Percentiles rank a stretch among this genome's conserved stretches.
These are phyloP conservation scores for Zingel zingel DNA, from an alignment of 2,113 vertebrate genomes.

Conservation along the genomic window DNA sequence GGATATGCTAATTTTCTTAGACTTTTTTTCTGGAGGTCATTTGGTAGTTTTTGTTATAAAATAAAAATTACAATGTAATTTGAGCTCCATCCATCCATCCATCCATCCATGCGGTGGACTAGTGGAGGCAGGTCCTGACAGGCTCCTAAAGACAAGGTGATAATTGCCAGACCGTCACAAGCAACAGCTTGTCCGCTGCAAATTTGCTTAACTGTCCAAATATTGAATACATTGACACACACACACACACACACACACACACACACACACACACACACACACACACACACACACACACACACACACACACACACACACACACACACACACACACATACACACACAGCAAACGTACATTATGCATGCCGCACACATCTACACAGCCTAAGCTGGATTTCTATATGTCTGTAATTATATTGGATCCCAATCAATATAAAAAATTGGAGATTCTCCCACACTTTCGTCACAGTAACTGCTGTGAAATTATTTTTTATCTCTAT, in stretches of 20 bases:
- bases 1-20: neutral
- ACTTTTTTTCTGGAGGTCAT: neutral
- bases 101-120: constrained; percentile 49
- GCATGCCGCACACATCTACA: neutral
- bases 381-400: neutral
- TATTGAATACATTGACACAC: constrained; percentile 82
- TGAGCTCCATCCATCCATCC: neutral
- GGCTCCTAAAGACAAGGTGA: constrained; percentile 87
- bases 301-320: constrained; percentile 23
- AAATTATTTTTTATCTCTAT: constrained; percentile 29
- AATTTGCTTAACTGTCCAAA: constrained; percentile 93
- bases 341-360: constrained; percentile 3
- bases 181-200: constrained; percentile 91
- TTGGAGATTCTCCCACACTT: constrained; percentile 17
- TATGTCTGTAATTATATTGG: constrained; percentile 33
- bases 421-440: constrained; percentile 31
- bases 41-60: neutral
- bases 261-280: constrained; percentile 15
- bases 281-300: constrained; percentile 22
- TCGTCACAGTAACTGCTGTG: constrained; percentile 45
- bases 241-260: constrained; percentile 12
- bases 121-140: constrained; percentile 89
- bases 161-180: constrained; percentile 96
- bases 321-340: constrained; percentile 16
- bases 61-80: neutral